These are phyloP conservation scores for Ethmia dodecea DNA, from an alignment of 2,888 invertebrate genomes.

Conservation along the genomic window DNA sequence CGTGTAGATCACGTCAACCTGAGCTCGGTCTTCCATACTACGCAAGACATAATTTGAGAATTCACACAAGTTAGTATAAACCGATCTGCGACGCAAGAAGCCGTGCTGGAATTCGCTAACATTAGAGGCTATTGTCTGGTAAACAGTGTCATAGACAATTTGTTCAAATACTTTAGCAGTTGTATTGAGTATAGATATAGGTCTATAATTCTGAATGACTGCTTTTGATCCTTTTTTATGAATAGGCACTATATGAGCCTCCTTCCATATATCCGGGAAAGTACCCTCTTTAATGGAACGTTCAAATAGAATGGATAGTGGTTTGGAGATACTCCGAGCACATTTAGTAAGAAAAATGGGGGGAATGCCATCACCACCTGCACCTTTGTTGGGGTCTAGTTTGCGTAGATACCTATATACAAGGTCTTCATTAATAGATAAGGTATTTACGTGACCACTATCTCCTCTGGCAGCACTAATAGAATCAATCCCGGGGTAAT, in stretches of 20 bases:
- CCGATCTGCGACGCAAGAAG: slow-evolving; percentile 5
- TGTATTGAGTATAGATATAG: slow-evolving; percentile 8
- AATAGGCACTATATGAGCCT: slow-evolving; percentile 9
- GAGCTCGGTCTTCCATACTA: slow-evolving; percentile 5
- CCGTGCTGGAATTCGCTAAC: slow-evolving; percentile 10
- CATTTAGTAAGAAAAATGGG: too few relatives aligned
- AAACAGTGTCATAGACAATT: slow-evolving; percentile 1
- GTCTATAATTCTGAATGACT: slow-evolving; percentile 10
- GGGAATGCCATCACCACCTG: too few relatives aligned
- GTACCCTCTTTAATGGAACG: too few relatives aligned
- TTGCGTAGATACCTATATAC: too few relatives aligned
- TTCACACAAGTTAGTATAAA: slow-evolving; percentile 3
- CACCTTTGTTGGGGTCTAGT: too few relatives aligned
- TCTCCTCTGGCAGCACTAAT: too few relatives aligned
- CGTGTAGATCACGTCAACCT: slow-evolving; percentile 11
- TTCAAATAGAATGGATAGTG: too few relatives aligned
- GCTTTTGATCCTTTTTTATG: slow-evolving; percentile 8
- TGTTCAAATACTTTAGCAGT: slow-evolving; percentile 10
- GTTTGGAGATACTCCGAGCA: too few relatives aligned
- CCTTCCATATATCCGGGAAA: slow-evolving; percentile 10
- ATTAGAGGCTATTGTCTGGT: background rate
- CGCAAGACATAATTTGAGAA: slow-evolving; percentile 1
- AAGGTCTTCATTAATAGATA: too few relatives aligned
- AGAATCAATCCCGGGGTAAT: too few relatives aligned
- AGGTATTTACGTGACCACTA: too few relatives aligned